A percentile compares a stretch with the other conserved stretches of the same genome.
phyloP scores from a whole-genome alignment of 53 echinoderm and acorn worm genomes.

The Apostichopus leukothele region DNA sequence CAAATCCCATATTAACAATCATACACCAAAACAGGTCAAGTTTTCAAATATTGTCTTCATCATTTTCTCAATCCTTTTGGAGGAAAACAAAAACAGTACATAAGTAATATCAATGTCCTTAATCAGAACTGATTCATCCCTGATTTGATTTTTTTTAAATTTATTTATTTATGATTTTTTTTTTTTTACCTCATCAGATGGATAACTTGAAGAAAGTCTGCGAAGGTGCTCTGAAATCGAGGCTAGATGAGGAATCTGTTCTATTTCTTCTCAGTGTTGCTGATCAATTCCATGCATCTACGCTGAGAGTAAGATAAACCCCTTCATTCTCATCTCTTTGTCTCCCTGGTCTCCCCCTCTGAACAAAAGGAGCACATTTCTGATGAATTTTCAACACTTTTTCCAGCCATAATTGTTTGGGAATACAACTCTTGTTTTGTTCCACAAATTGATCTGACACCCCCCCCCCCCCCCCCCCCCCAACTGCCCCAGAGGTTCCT shows the following conservation, averaged over 20 bases:
- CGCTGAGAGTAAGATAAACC: constrained; percentile 54
- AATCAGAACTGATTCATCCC: background rate
- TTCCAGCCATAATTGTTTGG: no score
- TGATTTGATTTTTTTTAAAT: background rate
- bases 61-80: background rate
- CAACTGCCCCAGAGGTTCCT: no score
- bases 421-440: no score
- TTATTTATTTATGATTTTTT: background rate
- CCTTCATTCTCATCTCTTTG: background rate
- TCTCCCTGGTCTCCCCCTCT: background rate
- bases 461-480: no score
- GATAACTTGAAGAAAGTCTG: constrained; percentile 73
- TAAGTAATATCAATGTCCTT: background rate
- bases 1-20: no score
- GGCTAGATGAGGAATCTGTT: constrained; percentile 71
- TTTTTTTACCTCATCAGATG: constrained; percentile 44
- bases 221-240: constrained; percentile 61
- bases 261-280: constrained; percentile 69
- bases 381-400: no score
- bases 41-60: no score
- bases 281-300: constrained; percentile 73
- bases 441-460: no score
- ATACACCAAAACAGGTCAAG: no score
- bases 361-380: no score
- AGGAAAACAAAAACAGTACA: background rate